Base-by-base conservation (phyloP, 2,888 invertebrate genomes). In the Crioceris asparagi region DNA sequence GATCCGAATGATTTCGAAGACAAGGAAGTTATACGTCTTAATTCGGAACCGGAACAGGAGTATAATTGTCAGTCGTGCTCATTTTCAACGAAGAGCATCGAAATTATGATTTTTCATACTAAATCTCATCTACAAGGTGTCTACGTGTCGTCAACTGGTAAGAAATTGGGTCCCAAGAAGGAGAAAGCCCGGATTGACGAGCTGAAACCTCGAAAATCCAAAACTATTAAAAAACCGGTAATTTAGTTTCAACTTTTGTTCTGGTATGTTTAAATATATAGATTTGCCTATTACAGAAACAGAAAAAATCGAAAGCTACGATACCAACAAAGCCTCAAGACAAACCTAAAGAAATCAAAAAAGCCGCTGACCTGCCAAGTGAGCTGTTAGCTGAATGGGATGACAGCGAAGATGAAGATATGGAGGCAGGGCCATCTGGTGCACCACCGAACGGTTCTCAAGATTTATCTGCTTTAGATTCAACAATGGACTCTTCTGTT, bases 331-430 rank as follows among this genome's bases (percentile, higher is more conserved):
- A 36, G 29, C n/a, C n/a, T n/a, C 18, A 30, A 17, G 26, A 25
- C 3, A 36, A 41, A 34, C 58, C 59, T 12, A 65, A 66, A 51
- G 49, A 55, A 17, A 44, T 26, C 5, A 35, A 41, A 57, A 69
- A 71, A 39, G n/a, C n/a, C n/a, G 32, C 25, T n/a, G 77, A 79
- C 59, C 74, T 83, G 47, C 75, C 77, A 41, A 77, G 71, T 38
- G 75, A 79, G 49, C 65, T 85, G 29, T 61, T 85, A 39, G 82
- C 82, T 1, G 85, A 86, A 54, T 86, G 85, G 84, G 77, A 77
- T 45, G 83, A 83, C 49, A 71, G 46, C 16, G 49, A 47, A n/a
- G 68, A 68, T 17, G 68, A 68, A 17, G 48, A 48, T 8, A 26
- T 38, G 8, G 32, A 29, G 3, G 3, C 12, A 7, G 27, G 6